Evolutionary conservation across 2,797 vertebrate species (phyloP), one percentile per base, ranked within the genome.

Genomic region (Buphagus erythrorhynchus): DNA sequence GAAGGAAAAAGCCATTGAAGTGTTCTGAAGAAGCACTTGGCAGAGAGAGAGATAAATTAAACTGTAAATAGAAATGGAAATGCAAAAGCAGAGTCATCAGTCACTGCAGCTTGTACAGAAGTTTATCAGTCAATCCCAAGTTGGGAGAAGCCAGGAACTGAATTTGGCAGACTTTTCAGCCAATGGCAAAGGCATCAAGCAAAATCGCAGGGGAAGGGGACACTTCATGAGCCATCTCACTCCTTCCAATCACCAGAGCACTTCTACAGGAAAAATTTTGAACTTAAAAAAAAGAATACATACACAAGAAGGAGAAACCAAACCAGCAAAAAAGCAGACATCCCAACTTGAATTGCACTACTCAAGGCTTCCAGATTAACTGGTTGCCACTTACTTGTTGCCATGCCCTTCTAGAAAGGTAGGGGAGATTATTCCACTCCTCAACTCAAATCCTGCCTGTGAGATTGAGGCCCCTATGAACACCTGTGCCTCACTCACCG

Each of bases 21-120:
- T 88, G 87, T 84, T 96, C 91, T 90, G 69, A 85, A 93, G 78
- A 74, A 93, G 58, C 78, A 93, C 80, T 91, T 21, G 0, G 68
- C 57, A 92, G 67, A 83, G 51, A 75, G 61, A 93, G 43, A 84
- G 76, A 97, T 89, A 94, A 95, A 96, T 94, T 94, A 92, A 95
- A 93, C 88, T 65, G 51, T 88, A 96, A 97, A 95, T 65, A 93
- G 90, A 81, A 96, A 90, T 85, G 65, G 86, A 96, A 97, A 95
- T 68, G 75, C 2, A 7, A 92, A 57, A 89, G 72, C 75, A 81
- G 49, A 93, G 40, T 91, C 12, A 0, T 85, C 82, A 68, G 80
- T 91, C 58, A 65, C n/a, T 20, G n/a, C 4, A 3, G 69, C 63
- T 83, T 10, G 1, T 66, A 43, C 20, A 33, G 52, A 74, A 51